Percentiles rank a stretch among this genome's conserved stretches.
Evolutionary conservation across 2,888 invertebrate genomes (phyloP).

Genomic region (Balanococcus diminutus): DNA sequence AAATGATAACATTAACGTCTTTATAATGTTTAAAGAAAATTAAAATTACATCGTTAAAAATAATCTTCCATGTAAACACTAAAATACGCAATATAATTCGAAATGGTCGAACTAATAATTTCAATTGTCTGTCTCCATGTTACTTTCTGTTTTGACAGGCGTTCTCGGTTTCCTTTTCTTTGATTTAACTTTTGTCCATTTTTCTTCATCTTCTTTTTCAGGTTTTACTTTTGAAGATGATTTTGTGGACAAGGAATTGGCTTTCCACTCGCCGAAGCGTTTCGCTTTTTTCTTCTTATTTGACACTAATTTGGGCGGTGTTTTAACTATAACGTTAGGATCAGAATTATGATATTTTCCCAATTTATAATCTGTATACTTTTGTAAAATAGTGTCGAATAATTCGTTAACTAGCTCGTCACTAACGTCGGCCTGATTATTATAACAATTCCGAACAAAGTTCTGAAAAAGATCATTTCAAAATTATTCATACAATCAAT

Average conservation of each 20-base stretch:
- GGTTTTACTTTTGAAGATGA: neutral
- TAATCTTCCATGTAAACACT: neutral
- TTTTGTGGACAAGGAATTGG: neutral
- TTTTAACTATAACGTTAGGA: neutral
- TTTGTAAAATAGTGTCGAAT: slow-evolving; percentile 19
- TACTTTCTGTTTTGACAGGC: neutral
- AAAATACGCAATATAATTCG: neutral
- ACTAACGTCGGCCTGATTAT: slow-evolving; percentile 6
- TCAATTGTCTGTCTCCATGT: neutral
- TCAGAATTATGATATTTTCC: slow-evolving; percentile 25
- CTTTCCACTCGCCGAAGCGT: neutral
- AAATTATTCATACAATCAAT: neutral
- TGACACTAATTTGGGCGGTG: neutral
- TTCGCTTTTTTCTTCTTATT: slow-evolving; percentile 8
- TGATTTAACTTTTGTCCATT: neutral
- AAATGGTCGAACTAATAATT: neutral
- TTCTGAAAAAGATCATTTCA: neutral
- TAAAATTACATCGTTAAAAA: neutral
- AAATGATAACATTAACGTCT: neutral
- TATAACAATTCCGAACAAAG: slow-evolving; percentile 26
- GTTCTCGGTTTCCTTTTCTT: slow-evolving; percentile 15
- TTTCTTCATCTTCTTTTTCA: neutral
- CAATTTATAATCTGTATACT: slow-evolving; percentile 26
- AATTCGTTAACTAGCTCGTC: slow-evolving; percentile 35
- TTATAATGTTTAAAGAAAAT: neutral